phyloP scores from a whole-genome alignment of 23 tunicate species.

The Clavelina lepadiformis region DNA sequence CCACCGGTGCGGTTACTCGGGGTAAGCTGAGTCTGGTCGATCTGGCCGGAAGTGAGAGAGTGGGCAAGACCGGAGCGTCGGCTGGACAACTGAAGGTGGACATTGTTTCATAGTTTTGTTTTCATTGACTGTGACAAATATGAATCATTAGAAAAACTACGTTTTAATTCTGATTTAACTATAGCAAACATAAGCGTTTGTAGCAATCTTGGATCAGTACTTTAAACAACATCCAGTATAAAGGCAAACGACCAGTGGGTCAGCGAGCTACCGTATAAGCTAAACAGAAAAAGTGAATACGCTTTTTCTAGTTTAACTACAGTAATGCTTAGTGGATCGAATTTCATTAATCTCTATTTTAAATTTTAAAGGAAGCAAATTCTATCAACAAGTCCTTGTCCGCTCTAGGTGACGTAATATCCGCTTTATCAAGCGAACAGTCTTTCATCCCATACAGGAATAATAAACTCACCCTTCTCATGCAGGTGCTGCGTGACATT shows the following conservation, averaged over 20 bases:
- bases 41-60: conserved; percentile 98
- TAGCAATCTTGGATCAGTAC: too few relatives aligned
- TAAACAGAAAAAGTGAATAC: too few relatives aligned
- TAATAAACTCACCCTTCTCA: conserved; percentile 94
- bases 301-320: background rate
- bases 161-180: too few relatives aligned
- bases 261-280: too few relatives aligned
- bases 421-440: conserved; percentile 90
- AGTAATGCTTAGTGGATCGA: background rate
- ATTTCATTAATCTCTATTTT: background rate
- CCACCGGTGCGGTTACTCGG: conserved; percentile 84
- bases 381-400: conserved; percentile 98
- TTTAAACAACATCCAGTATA: too few relatives aligned
- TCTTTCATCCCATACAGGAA: conserved; percentile 93
- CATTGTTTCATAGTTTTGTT: too few relatives aligned
- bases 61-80: conserved; percentile 94
- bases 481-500: too few relatives aligned
- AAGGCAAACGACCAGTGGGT: too few relatives aligned
- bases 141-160: too few relatives aligned
- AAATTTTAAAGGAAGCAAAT: conserved; percentile 76
- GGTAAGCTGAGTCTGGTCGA: conserved; percentile 94
- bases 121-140: too few relatives aligned
- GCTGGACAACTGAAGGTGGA: conserved; percentile 91
- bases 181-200: too few relatives aligned
- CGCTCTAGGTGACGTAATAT: conserved; percentile 97